Percentiles rank a stretch among this genome's conserved stretches.
Evolutionary conservation across 2,797 vertebrate species (phyloP).

Genomic region (Melanotaenia pygmaea): DNA sequence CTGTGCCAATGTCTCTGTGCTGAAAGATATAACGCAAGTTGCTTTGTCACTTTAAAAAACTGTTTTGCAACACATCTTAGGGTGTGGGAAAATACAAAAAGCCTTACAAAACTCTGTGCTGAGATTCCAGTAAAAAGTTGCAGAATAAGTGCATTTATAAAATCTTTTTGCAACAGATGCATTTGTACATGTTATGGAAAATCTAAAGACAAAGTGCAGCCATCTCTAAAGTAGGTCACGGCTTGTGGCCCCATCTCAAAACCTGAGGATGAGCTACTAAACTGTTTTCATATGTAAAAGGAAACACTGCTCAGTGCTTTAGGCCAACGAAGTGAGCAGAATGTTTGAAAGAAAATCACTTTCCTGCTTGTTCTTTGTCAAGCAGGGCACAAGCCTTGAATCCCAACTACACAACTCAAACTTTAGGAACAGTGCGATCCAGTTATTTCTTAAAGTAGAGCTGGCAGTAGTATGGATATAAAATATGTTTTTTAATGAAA

Average conservation of each 20-base stretch:
- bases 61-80: conserved; percentile 44
- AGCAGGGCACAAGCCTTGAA: conserved; percentile 16
- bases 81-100: conserved; percentile 47
- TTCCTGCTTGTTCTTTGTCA: not conserved
- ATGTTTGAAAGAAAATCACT: conserved; percentile 15
- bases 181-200: conserved; percentile 6
- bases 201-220: not conserved
- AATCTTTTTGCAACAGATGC: not conserved
- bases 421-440: conserved; percentile 4
- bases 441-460: not conserved
- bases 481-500: not conserved
- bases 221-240: conserved; percentile 27
- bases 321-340: conserved; percentile 21
- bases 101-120: conserved; percentile 43
- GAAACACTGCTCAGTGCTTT: conserved; percentile 8
- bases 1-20: not conserved
- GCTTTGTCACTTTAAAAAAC: conserved; percentile 22
- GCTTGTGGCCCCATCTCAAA: conserved; percentile 4
- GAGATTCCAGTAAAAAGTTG: conserved; percentile 38
- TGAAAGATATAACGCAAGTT: not conserved
- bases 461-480: too few species aligned
- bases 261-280: conserved; percentile 9
- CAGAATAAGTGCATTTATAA: conserved; percentile 20
- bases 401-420: not conserved
- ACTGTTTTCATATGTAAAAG: conserved; percentile 27